Base-by-base conservation (phyloP, 2,888 invertebrate species). In the Lasioglossum pauxillum region DNA sequence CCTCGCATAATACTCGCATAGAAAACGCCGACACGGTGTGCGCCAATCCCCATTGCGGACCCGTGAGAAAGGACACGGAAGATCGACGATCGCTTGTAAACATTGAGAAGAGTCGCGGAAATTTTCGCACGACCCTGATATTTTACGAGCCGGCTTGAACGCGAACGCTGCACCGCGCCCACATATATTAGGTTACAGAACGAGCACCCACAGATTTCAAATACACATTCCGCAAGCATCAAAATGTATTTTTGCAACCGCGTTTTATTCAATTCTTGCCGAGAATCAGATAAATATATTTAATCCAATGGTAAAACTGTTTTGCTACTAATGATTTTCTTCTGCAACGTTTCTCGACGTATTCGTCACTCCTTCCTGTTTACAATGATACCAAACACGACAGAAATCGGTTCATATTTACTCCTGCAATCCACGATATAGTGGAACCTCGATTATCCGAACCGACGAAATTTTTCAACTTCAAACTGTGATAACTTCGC, bases 51-150 rank as follows among this genome's bases (percentile, higher is more conserved):
- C 75, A 79, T 78, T 16, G 49, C 69, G 74, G 75, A 88, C 69
- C 85, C 90, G 90, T 90, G 90, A 90, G 90, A 90, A 90, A 90
- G 90, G 87, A 90, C 90, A 88, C 88, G 75, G 86, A 88, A 86
- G 90, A 90, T 90, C 90, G 88, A 87, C 88, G 90, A 90, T 90
- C 88, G 88, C 88, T 85, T 73, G 78, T 85, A 88, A 90, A 90
- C 88, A 88, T 88, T 85, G 84, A 49, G 85, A 84, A 76, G 86
- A 75, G 83, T 82, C 83, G 80, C 83, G 82, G 80, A 87, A 83
- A 90, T 90, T 90, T 90, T 90, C 90, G 80, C 90, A 88, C 90
- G 90, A 90, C 83, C 90, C 87, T 88, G 90, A 86, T 90, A 87
- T 87, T 90, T 90, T 85, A 85, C 83, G 80, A 90, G 67, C 75